Conservation (phyloP, 2,888 invertebrate species). For the Drosophila lutescens region DNA sequence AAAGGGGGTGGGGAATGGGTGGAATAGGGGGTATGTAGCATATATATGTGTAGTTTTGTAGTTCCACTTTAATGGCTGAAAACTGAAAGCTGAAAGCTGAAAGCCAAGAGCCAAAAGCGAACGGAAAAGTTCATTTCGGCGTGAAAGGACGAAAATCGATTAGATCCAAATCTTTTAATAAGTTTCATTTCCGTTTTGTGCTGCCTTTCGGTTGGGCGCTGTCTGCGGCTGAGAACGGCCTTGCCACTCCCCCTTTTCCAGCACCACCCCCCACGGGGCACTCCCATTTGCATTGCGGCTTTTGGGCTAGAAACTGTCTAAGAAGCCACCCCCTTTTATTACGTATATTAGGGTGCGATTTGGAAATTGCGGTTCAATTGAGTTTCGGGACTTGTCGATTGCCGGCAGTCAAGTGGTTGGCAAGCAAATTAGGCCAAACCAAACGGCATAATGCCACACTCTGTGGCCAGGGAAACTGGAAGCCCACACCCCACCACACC, state of each 20-base stretch:
- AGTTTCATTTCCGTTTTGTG: constrained; percentile 81
- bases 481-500: constrained; percentile 1
- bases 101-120: constrained; percentile 12
- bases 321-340: constrained; percentile 50
- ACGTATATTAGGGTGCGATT: constrained; percentile 60
- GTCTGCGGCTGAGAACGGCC: constrained; percentile 51
- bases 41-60: constrained; percentile 12
- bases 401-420: constrained; percentile 63
- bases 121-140: constrained; percentile 71
- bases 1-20: neutral
- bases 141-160: constrained; percentile 77
- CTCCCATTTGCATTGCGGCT: constrained; percentile 68
- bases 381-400: constrained; percentile 45
- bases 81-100: constrained; percentile 13
- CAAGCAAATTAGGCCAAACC: constrained; percentile 68
- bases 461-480: neutral
- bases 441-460: constrained; percentile 48
- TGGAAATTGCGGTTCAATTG: constrained; percentile 67
- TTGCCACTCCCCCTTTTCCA: neutral
- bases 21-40: no score
- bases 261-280: constrained; percentile 24
- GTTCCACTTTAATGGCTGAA: constrained; percentile 50
- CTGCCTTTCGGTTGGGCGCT: constrained; percentile 65
- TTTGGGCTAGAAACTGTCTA: constrained; percentile 26
- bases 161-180: constrained; percentile 83